Evolutionary conservation across 2,113 vertebrate genomes (phyloP).

Genomic region (Oreochromis tanganicae): DNA sequence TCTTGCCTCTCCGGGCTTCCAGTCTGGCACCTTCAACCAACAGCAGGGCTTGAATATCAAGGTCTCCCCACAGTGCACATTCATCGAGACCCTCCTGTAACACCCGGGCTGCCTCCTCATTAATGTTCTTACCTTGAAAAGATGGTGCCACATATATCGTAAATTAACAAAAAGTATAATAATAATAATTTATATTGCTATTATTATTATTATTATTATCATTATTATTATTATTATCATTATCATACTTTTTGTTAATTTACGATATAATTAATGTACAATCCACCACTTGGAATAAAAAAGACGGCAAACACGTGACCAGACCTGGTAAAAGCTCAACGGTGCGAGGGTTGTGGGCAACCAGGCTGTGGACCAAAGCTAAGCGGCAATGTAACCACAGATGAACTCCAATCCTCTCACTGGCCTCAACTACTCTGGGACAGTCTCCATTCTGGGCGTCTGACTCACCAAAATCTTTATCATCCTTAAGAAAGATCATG

Average conservation of each 20-base stretch:
- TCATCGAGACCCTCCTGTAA: conserved; percentile 78
- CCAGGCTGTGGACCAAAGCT: conserved; percentile 67
- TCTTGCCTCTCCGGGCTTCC: conserved; percentile 74
- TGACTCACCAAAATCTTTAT: not conserved
- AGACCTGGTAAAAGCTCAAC: conserved; percentile 58
- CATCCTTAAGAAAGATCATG: not conserved
- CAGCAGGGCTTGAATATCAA: conserved; percentile 78
- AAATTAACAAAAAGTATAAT: not conserved
- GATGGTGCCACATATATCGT: not conserved
- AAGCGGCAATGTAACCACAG: conserved; percentile 84
- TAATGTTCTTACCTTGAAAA: conserved; percentile 59
- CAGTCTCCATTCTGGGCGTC: conserved; percentile 1
- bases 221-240: no score
- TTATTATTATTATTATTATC: no score
- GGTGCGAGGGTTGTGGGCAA: conserved; percentile 61
- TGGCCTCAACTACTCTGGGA: conserved; percentile 62
- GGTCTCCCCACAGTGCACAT: conserved; percentile 76
- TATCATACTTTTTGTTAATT: no score
- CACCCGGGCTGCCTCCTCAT: conserved; percentile 66
- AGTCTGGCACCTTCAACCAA: conserved; percentile 79
- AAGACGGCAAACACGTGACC: not conserved
- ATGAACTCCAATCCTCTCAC: conserved; percentile 64
- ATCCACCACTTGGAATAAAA: not conserved
- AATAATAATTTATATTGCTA: not conserved
- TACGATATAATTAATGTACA: not conserved